A percentile compares a stretch with the other conserved stretches of the same genome.
These are phyloP conservation scores for Popillia japonica DNA, from an alignment of 1,140 invertebrate genomes.

Conservation along the genomic window DNA sequence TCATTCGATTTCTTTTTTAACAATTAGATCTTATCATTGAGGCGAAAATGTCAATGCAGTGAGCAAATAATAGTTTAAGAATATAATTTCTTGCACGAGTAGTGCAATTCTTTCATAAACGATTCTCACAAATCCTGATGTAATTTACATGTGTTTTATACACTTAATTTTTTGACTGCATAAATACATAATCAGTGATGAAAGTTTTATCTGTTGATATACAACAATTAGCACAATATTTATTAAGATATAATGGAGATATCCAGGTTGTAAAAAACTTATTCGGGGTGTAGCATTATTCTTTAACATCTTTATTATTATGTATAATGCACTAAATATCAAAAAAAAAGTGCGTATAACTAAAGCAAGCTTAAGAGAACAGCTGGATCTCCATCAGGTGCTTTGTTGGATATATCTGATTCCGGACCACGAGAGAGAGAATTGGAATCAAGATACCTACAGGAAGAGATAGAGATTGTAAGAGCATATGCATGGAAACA, in stretches of 20 bases:
- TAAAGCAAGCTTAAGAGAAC: no score
- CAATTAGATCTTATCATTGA: background rate
- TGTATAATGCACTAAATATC: no score
- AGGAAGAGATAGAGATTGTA: no score
- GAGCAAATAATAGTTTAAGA: constrained; percentile 4
- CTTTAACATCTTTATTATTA: no score
- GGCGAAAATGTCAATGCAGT: constrained; percentile 1
- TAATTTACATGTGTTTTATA: background rate
- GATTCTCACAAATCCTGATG: background rate
- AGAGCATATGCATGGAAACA: no score
- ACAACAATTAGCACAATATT: constrained; percentile 26
- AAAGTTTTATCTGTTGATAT: background rate
- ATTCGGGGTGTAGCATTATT: background rate
- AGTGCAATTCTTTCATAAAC: background rate
- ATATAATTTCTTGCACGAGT: background rate
- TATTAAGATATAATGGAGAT: background rate
- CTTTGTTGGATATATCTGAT: no score
- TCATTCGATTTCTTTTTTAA: constrained; percentile 1
- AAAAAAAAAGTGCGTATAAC: no score
- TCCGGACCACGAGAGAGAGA: no score
- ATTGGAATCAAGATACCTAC: no score
- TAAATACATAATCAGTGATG: background rate
- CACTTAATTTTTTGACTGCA: background rate
- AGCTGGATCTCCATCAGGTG: no score
- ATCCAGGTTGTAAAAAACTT: background rate